Conservation (phyloP, 2,113 vertebrate species). For the Candoia aspera region DNA sequence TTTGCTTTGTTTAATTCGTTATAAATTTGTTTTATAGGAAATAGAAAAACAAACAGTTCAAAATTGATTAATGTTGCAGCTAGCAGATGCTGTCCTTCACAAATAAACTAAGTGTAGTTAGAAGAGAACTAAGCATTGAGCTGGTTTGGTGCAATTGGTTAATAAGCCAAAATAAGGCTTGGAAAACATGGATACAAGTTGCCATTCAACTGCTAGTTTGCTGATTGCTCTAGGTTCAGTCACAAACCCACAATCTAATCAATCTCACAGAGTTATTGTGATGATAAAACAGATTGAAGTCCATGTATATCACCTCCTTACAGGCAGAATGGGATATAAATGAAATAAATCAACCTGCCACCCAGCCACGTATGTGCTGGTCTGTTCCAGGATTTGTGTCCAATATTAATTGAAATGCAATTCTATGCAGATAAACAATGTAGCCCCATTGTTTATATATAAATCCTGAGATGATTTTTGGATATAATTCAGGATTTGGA, state of each 20-base stretch:
- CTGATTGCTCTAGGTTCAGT: background rate
- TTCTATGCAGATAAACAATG: background rate
- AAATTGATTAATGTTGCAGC: background rate
- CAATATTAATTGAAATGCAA: background rate
- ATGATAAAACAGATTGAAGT: background rate
- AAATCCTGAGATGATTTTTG: background rate
- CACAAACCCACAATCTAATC: background rate
- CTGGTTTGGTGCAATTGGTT: background rate
- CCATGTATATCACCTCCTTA: background rate
- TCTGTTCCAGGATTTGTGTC: background rate
- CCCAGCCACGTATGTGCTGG: background rate
- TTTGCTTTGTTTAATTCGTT: slow-evolving; percentile 16
- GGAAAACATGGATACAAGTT: background rate
- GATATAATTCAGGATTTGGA: background rate
- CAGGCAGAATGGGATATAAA: background rate
- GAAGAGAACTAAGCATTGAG: background rate
- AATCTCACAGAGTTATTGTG: background rate
- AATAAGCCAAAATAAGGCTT: background rate
- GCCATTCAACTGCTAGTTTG: background rate
- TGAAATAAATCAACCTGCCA: background rate
- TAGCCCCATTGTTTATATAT: background rate
- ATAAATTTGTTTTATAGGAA: slow-evolving; percentile 36
- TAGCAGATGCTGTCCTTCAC: background rate
- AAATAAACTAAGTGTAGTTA: background rate
- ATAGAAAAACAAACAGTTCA: slow-evolving; percentile 31